Evolutionary conservation across 2,797 vertebrate genomes (phyloP), one percentile per base, ranked within the genome.

Genomic region (Rhynchonycteris naso): DNA sequence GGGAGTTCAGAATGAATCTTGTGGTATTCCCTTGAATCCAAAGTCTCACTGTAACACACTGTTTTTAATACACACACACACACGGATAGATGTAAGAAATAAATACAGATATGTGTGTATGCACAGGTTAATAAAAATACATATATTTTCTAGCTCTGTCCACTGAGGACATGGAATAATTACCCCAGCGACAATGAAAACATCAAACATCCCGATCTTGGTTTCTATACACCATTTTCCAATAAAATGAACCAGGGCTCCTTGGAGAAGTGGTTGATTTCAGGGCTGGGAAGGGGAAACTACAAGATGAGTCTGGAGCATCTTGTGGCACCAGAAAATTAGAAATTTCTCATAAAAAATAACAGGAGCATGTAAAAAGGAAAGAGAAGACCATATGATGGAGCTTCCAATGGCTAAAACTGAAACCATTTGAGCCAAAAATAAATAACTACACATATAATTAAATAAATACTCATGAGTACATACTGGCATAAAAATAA

Each of bases 271-370:
- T 71, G 38, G 30, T 52, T 88, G 83, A 66, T 56, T 66, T 59
- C 50, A 89, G n/a, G 16, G 13, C 1, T 54, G 9, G 13, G 28
- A 26, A 74, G 7, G 22, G 58, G 22, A n/a, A 91, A 95, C 58
- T n/a, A 50, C 15, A 80, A 52, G 33, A 66, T 80, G 9, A 43
- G 5, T 83, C 61, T 68, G 11, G 68, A 83, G 24, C 4, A 84
- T 71, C 50, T 78, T 93, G 26, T 69, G 47, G 30, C 35, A 35
- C 58, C 47, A 95, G 76, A 95, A 95, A 83, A 88, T 81, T 35
- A 84, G 19, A 13, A 87, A 68, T 82, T 91, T 33, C 50, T 66
- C 18, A 50, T 66, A 80, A 90, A 84, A 90, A 68, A 50, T 3
- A n/a, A 71, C 18, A 4, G 13, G 58, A 6, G 22, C 13, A 86